Conservation (phyloP, 2,113 vertebrate genomes). For the Silurus glanis region DNA sequence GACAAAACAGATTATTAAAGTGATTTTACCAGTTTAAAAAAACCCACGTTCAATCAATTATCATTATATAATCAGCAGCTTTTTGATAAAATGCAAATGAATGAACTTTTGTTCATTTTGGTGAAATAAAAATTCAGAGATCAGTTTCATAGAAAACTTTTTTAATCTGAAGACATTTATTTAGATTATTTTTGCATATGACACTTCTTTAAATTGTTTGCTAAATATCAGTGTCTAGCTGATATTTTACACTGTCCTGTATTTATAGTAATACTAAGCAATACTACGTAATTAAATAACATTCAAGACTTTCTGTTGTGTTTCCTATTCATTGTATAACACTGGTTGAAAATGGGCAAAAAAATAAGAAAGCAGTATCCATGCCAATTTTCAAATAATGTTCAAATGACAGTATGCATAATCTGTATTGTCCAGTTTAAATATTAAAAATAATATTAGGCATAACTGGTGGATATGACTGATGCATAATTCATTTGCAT, state of each 20-base stretch:
- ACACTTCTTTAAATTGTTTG: not conserved
- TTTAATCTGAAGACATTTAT: not conserved
- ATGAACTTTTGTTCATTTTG: not conserved
- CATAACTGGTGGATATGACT: not conserved
- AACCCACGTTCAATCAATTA: not conserved
- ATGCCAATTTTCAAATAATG: not conserved
- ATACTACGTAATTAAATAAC: not conserved
- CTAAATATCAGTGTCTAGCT: not conserved
- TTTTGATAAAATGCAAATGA: not conserved
- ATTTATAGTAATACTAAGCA: not conserved
- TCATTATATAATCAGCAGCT: not conserved
- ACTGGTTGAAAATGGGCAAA: not conserved
- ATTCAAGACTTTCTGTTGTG: not conserved
- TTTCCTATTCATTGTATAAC: not conserved
- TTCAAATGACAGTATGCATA: not conserved
- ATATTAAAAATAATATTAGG: not conserved
- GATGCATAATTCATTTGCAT: not conserved
- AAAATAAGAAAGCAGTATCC: not conserved
- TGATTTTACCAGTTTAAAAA: not conserved
- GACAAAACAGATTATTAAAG: not conserved
- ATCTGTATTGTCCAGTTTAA: not conserved
- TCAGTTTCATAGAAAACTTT: not conserved
- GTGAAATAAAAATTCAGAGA: not conserved
- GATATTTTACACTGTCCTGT: not conserved
- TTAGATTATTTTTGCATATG: not conserved